Percentiles rank a stretch among this genome's conserved stretches.
Conservation (phyloP, 37 sponge, comb jelly and placozoan species). For the Halichondria panicea region DNA sequence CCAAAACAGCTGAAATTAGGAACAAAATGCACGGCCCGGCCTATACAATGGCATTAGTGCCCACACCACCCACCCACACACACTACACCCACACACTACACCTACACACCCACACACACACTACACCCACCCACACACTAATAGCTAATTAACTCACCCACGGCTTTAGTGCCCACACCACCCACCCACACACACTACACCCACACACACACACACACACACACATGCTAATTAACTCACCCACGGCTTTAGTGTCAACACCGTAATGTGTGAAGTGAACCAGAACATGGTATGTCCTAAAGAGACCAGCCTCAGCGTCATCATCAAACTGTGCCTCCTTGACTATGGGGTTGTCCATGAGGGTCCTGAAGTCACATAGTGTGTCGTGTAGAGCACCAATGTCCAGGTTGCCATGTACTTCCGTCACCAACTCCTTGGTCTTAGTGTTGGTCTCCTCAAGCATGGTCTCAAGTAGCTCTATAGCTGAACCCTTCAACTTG, state of each 20-base stretch:
- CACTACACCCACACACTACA: no score
- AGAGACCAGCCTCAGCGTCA: constrained; percentile 45
- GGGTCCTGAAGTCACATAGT: constrained; percentile 37
- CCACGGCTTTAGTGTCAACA: background rate
- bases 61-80: constrained; percentile 15
- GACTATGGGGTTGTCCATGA: constrained; percentile 38
- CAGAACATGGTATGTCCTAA: constrained; percentile 51
- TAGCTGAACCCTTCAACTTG: constrained; percentile 42
- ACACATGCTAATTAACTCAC: background rate
- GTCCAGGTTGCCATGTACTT: constrained; percentile 23
- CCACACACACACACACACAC: background rate
- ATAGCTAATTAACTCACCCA: background rate
- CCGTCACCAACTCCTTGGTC: constrained; percentile 23
- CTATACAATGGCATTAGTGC: background rate
- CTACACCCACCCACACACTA: background rate
- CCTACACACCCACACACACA: no score
- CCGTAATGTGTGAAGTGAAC: constrained; percentile 34
- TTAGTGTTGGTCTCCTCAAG: constrained; percentile 46
- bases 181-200: no score
- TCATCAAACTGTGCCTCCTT: constrained; percentile 34
- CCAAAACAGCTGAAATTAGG: no score
- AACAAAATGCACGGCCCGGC: no score
- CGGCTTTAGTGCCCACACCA: background rate
- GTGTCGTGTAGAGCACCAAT: constrained; percentile 10
- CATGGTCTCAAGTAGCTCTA: constrained; percentile 62